phyloP scores from a whole-genome alignment of 1,140 invertebrate species.

The Lepidurus arcticus region DNA sequence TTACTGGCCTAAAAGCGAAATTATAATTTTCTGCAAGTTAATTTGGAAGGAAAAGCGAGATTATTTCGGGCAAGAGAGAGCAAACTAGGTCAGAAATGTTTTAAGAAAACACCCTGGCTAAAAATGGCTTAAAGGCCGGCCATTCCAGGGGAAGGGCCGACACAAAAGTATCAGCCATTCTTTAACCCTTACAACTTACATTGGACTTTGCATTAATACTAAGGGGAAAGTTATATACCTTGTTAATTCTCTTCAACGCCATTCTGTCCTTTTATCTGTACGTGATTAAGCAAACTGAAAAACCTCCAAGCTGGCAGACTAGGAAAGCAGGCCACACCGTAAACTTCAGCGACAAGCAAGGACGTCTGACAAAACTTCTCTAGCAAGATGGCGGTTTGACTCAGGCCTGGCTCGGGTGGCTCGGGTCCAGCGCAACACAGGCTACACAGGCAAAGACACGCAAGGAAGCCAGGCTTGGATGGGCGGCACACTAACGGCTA shows the following conservation, averaged over 20 bases:
- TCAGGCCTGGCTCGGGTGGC: neutral
- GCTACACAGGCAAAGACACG: too few species aligned
- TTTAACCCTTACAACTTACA: neutral
- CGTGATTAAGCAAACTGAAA: constrained; percentile 5
- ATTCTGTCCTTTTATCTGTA: constrained; percentile 46
- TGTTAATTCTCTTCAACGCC: constrained; percentile 94
- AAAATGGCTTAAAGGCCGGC: constrained; percentile 21
- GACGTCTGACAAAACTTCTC: constrained; percentile 19
- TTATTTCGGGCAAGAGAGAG: neutral
- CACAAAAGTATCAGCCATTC: constrained; percentile 22
- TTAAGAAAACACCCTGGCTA: neutral
- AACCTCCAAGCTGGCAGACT: constrained; percentile 12
- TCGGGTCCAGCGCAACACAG: too few species aligned
- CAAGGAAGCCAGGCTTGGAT: neutral
- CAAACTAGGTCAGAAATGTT: constrained; percentile 1
- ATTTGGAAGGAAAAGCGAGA: neutral
- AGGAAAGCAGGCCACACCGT: neutral
- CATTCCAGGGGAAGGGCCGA: constrained; percentile 16
- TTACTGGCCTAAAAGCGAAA: neutral
- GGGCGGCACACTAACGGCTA: neutral
- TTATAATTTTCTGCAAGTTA: neutral
- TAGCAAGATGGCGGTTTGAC: constrained; percentile 1
- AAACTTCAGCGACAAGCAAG: constrained; percentile 21
- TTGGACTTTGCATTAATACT: neutral
- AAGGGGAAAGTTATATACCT: constrained; percentile 55